Base-by-base conservation (phyloP, 2,888 invertebrate genomes). In the Chrysina gloriosa region DNA sequence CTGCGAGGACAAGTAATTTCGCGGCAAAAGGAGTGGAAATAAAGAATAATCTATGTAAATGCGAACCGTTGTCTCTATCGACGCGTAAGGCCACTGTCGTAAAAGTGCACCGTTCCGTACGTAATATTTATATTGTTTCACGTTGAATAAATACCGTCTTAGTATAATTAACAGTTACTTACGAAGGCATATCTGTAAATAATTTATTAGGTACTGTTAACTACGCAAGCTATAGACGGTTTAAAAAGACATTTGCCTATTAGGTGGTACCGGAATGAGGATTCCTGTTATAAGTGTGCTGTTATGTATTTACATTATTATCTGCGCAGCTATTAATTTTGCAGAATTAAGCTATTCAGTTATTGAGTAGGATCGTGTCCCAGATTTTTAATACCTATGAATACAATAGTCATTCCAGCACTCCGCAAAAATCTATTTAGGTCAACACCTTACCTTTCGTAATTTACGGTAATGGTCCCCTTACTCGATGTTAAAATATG, bases 121-220 rank as follows among this genome's bases (percentile, higher is more conserved):
- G 19, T 52, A 52, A 52, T 52, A 52, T 52, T 52, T 52, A 52
- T 52, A 52, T 29, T 52, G 52, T 16, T 9, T 52, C 27, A 14
- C 52, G 6, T 27, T 31, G 52, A 52, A 9, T 52, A 31, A 52
- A 14, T 16, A 27, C 42, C 21, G 29, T 42, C 14, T 27, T 61
- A 27, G 11, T 25, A 42, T 42, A 42, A 61, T 42, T 61, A 61
- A 61, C 58, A 19, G 58, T 61, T 61, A 25, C 14, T 34, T n/a
- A 21, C 16, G 27, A 29, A 9, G 19, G 52, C 9, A 29, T 52
- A 29, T 52, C 16, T 50, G 27, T 16, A 42, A 11, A 27, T 61
- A 61, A 61, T 61, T 27, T 42, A 16, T 42, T 42, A 27, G 16
- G 42, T 42, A 61, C 58, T 42, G 58, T 61, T 42, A 42, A 42